These are phyloP conservation scores for Murina feae DNA, from an alignment of 2,113 vertebrate genomes.

Conservation along the genomic window DNA sequence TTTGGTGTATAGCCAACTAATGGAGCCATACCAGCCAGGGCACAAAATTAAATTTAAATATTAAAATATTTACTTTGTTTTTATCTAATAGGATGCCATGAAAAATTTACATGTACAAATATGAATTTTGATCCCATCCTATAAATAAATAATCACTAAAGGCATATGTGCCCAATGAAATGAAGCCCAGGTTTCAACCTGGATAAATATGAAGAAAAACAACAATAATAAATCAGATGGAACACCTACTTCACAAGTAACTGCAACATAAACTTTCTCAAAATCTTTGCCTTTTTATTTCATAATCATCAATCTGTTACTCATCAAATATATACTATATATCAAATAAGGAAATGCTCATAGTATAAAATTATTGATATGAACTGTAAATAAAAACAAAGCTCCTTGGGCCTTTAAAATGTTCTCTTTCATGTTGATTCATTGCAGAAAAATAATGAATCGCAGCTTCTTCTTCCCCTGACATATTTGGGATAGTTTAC, in stretches of 20 bases:
- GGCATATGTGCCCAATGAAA: neutral
- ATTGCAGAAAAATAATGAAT: constrained; percentile 63
- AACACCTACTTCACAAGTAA: constrained; percentile 24
- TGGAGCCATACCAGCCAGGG: neutral
- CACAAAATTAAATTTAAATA: neutral
- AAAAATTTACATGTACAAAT: neutral
- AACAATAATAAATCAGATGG: neutral
- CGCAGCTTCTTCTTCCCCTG: constrained; percentile 70
- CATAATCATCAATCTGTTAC: neutral
- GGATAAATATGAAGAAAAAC: neutral
- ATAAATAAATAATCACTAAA: neutral
- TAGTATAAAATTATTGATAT: constrained; percentile 55
- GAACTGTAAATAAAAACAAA: constrained; percentile 62
- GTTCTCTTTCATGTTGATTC: constrained; percentile 64
- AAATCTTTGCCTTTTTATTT: constrained; percentile 18
- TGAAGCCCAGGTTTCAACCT: neutral
- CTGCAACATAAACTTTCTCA: neutral
- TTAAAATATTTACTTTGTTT: constrained; percentile 11
- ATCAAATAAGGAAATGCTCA: constrained; percentile 49
- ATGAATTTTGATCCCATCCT: neutral
- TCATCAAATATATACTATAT: constrained; percentile 55
- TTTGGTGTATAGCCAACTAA: neutral
- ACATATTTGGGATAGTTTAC: constrained; percentile 85
- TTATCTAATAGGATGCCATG: neutral
- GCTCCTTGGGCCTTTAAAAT: constrained; percentile 60